phyloP scores from a whole-genome alignment of 1,140 invertebrate species.

The Papilio polytes region DNA sequence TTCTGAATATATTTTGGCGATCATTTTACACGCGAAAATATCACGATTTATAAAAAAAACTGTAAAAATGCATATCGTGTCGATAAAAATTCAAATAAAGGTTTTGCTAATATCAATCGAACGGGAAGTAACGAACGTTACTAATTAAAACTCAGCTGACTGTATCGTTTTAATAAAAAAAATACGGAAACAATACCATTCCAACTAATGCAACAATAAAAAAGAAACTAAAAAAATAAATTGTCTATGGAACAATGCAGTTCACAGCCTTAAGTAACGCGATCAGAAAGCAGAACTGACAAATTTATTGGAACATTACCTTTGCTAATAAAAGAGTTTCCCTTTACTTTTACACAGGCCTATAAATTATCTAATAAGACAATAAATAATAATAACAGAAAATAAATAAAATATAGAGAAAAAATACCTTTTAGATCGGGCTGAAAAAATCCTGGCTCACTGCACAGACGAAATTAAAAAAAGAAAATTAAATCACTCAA shows the following conservation, averaged over 20 bases:
- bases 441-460: constrained; percentile 44
- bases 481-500: constrained; percentile 20
- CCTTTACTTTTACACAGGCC: constrained; percentile 21
- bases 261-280: constrained; percentile 38
- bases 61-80: not conserved
- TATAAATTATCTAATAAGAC: constrained; percentile 8
- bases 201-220: constrained; percentile 27
- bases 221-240: constrained; percentile 31
- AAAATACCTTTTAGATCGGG: constrained; percentile 39
- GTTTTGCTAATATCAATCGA: constrained; percentile 8
- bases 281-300: constrained; percentile 41
- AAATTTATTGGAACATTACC: constrained; percentile 41
- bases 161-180: constrained; percentile 36
- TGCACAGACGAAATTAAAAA: constrained; percentile 43
- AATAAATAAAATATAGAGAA: constrained; percentile 20
- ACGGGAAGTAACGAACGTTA: constrained; percentile 24
- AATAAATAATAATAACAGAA: constrained; percentile 16
- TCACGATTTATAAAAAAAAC: not conserved
- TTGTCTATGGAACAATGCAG: constrained; percentile 36
- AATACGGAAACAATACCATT: constrained; percentile 25
- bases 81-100: constrained; percentile 20
- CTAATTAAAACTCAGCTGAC: constrained; percentile 35
- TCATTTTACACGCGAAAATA: not conserved
- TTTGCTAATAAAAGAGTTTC: constrained; percentile 37
- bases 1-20: not conserved